Evolutionary conservation across 2,888 invertebrate species (phyloP).

Genomic region (Flexamia atlantica): DNA sequence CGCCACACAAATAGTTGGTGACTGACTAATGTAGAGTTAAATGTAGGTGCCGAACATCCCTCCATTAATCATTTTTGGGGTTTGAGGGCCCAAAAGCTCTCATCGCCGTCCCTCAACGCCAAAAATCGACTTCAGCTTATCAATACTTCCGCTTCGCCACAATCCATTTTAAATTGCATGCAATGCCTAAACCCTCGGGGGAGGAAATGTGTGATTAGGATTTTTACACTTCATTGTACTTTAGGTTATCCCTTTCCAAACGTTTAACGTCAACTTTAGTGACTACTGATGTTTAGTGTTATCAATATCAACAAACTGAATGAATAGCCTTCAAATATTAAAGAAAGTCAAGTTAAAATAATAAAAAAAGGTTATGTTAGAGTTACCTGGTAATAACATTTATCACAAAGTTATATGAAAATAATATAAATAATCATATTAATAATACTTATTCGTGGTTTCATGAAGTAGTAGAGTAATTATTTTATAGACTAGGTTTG

Average conservation of each 20-base stretch:
- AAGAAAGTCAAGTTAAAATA: too few species aligned
- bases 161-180: slow-evolving; percentile 7
- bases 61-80: slow-evolving; percentile 16
- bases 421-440: too few species aligned
- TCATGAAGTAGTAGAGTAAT: too few species aligned
- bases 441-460: too few species aligned
- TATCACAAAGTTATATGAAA: too few species aligned
- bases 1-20: not conserved
- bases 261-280: not conserved
- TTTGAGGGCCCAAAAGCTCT: not conserved
- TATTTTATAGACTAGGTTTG: too few species aligned
- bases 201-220: not conserved
- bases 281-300: too few species aligned
- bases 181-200: not conserved
- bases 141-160: slow-evolving; percentile 45
- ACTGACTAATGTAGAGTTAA: not conserved
- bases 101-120: not conserved
- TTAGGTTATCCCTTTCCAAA: not conserved
- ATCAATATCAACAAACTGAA: too few species aligned
- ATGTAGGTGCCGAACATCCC: not conserved
- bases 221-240: not conserved
- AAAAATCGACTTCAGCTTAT: slow-evolving; percentile 33
- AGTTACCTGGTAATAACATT: too few species aligned
- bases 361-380: too few species aligned
- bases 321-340: too few species aligned